Percentiles rank a stretch among this genome's conserved stretches.
Evolutionary conservation across 2,888 invertebrate species (phyloP).

Genomic region (Rutpela maculata): DNA sequence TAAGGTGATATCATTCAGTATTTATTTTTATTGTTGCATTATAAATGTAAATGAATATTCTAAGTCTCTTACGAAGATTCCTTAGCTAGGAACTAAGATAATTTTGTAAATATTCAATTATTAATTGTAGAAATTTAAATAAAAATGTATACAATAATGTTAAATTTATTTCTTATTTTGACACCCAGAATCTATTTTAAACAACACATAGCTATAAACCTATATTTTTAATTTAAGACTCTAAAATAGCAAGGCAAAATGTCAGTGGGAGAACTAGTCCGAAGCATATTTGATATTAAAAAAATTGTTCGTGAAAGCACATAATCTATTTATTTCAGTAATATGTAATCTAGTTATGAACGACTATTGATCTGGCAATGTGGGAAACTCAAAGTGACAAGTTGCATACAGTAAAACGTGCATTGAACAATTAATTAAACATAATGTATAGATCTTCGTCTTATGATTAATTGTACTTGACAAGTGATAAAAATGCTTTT

Average conservation of each 20-base stretch:
- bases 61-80: neutral
- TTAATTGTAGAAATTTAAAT: neutral
- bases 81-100: too few relatives aligned
- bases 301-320: neutral
- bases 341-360: neutral
- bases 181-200: neutral
- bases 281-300: too few relatives aligned
- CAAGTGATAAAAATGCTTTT: too few relatives aligned
- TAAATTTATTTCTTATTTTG: slow-evolving; percentile 4
- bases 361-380: neutral
- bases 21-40: slow-evolving; percentile 7
- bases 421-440: too few relatives aligned
- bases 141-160: neutral
- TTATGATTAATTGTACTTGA: too few relatives aligned
- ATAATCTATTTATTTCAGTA: neutral
- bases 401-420: too few relatives aligned
- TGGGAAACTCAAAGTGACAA: too few relatives aligned
- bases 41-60: slow-evolving; percentile 3
- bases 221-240: too few relatives aligned
- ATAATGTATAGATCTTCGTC: too few relatives aligned
- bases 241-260: too few relatives aligned
- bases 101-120: neutral
- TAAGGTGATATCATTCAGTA: neutral
- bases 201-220: neutral
- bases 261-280: too few relatives aligned